Conservation (phyloP, 2,888 invertebrate genomes). For the Halocaridina rubra region DNA sequence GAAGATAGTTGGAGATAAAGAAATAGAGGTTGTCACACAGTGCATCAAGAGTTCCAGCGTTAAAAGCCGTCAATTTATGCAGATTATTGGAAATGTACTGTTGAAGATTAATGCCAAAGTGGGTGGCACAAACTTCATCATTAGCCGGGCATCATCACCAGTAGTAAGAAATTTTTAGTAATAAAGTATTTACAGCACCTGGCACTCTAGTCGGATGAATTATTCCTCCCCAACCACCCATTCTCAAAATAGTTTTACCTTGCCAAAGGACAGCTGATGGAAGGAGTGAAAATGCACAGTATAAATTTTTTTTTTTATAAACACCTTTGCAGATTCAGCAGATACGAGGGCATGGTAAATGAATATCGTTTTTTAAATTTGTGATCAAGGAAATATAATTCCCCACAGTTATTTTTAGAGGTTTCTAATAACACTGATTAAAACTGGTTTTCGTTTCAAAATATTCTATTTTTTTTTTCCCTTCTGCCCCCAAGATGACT, state of each 20-base stretch:
- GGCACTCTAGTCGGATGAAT: neutral
- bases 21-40: conserved; percentile 68
- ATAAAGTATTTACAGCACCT: neutral
- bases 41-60: conserved; percentile 68
- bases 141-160: conserved; percentile 2
- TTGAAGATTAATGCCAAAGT: conserved; percentile 80
- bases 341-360: no score
- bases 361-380: no score
- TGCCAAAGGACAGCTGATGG: no score
- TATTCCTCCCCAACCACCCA: neutral
- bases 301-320: neutral
- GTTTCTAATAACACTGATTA: no score
- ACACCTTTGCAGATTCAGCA: neutral
- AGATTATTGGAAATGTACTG: conserved; percentile 79
- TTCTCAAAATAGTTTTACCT: no score
- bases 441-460: neutral
- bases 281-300: no score
- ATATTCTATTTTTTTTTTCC: neutral
- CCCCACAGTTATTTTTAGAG: no score
- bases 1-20: conserved; percentile 70
- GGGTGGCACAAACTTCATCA: conserved; percentile 82
- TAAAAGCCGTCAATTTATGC: conserved; percentile 67
- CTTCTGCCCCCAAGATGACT: neutral
- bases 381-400: no score
- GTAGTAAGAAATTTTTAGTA: conserved; percentile 12